Base-by-base conservation (phyloP, 2,113 vertebrate genomes). In the Chaetops frenatus region DNA sequence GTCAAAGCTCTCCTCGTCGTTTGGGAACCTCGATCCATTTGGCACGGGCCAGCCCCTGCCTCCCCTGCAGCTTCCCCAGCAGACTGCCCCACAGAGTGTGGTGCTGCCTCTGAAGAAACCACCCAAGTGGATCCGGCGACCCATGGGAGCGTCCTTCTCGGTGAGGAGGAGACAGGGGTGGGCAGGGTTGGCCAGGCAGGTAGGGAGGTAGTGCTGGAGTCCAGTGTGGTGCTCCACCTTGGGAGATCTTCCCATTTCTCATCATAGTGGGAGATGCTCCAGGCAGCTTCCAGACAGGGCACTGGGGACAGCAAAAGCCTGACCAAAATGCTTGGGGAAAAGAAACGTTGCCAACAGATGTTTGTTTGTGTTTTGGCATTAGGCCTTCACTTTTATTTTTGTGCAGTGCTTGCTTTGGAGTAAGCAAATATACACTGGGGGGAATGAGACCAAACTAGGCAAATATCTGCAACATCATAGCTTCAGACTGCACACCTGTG, bases 21-120 rank as follows among this genome's bases (percentile, higher is more conserved):
- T 99, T 95, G 99, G 99, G 44, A 99, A 99, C 96, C 98, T 99
- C 2, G 99, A 99, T 97, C 99, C 99, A 0, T 99, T 99, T 87
- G 99, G 99, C 40, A 99, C 97, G 0, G 99, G 99, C 29, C 99
- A 99, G 57, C 95, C 98, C 2, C 97, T 99, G 35, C 99, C 99
- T 3, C 99, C 99, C 0, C 86, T 99, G 85, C 99, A 99, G 96
- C 97, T 99, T 62, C 99, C 99, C 31, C 99, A 99, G 94, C 95
- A 98, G 53, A 12, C 97, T 0, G 27, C 96, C 18, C 84, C 98
- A 31, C 97, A 98, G 51, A 97, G 95, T 10, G 90, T 96, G 0
- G 51, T 99, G 80, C 95, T 98, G 40, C 99, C 99, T 22, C 96
- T 99, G 38, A 99, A 99, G 97, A 99, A 99, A 81, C 99, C 99